phyloP scores from a whole-genome alignment of 2,888 invertebrate genomes.

The Nomada ferruginata region DNA sequence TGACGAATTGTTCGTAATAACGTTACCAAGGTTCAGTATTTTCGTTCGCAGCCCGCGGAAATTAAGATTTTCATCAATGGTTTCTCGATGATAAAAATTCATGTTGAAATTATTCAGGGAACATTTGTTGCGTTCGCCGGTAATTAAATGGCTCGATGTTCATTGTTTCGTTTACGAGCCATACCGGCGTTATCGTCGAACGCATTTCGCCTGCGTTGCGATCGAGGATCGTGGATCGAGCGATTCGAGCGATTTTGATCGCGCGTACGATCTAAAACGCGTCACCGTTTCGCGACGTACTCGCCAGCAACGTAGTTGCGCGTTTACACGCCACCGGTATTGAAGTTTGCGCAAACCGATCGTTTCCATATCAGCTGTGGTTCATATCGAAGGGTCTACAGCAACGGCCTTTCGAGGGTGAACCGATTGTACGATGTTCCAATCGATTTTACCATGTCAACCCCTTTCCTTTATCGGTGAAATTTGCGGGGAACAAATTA shows the following conservation, averaged over 20 bases:
- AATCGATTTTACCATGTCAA: constrained; percentile 11
- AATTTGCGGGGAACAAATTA: not conserved
- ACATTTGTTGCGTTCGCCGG: constrained; percentile 29
- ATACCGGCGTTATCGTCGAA: constrained; percentile 12
- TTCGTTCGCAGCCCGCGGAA: not conserved
- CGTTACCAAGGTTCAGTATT: constrained; percentile 15
- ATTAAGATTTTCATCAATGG: constrained; percentile 9
- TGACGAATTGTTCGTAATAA: not conserved
- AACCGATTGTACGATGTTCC: not conserved
- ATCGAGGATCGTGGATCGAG: constrained; percentile 15
- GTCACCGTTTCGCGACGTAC: constrained; percentile 50
- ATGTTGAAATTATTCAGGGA: constrained; percentile 38
- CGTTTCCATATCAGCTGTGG: constrained; percentile 60
- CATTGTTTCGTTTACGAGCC: not conserved
- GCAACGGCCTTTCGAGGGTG: constrained; percentile 34
- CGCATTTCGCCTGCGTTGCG: not conserved
- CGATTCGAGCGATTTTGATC: constrained; percentile 46
- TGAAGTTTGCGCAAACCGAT: constrained; percentile 53
- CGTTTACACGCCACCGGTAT: constrained; percentile 27
- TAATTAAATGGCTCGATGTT: constrained; percentile 23
- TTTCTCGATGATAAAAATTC: constrained; percentile 24
- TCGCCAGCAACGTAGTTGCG: constrained; percentile 24
- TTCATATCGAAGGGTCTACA: constrained; percentile 59
- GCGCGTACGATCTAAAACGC: constrained; percentile 42
- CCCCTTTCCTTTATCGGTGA: not conserved